Evolutionary conservation across 1,140 invertebrate species (phyloP).

Genomic region (Olivierus martensii): DNA sequence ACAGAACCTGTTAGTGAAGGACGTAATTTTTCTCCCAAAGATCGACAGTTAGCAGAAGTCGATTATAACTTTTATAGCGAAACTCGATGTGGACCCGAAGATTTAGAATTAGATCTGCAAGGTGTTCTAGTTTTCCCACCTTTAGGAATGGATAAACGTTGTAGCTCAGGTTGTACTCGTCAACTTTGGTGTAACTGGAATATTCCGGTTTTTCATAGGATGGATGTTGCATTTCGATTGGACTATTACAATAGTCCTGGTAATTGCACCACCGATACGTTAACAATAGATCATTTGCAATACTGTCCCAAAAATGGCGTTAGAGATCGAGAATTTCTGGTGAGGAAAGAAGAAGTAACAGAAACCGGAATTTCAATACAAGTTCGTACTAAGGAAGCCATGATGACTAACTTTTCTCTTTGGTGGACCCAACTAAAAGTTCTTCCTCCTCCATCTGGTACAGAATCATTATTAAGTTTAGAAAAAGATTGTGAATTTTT

Average conservation of each 20-base stretch:
- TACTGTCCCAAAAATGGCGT: neutral
- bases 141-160: neutral
- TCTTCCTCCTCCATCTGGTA: constrained; percentile 11
- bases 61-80: constrained; percentile 16
- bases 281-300: neutral
- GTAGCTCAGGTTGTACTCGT: constrained; percentile 1
- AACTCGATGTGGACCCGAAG: constrained; percentile 17
- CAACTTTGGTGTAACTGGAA: constrained; percentile 18
- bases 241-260: constrained; percentile 6
- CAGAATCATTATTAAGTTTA: constrained; percentile 14
- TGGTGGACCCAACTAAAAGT: constrained; percentile 19
- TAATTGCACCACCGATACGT: constrained; percentile 14
- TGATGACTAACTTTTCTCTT: constrained; percentile 12
- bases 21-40: neutral
- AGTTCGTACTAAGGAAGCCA: constrained; percentile 5
- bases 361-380: constrained; percentile 3
- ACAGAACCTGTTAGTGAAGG: neutral
- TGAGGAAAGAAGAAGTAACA: constrained; percentile 8
- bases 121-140: constrained; percentile 8
- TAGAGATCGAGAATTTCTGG: constrained; percentile 5
- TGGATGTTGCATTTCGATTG: constrained; percentile 17
- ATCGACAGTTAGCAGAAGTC: constrained; percentile 5
- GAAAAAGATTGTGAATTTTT: constrained; percentile 49
- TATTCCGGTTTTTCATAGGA: constrained; percentile 14
- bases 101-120: constrained; percentile 16